A percentile compares a stretch with the other conserved stretches of the same genome.
phyloP scores from a whole-genome alignment of 2,113 vertebrate genomes.

The Zosterops japonicus region DNA sequence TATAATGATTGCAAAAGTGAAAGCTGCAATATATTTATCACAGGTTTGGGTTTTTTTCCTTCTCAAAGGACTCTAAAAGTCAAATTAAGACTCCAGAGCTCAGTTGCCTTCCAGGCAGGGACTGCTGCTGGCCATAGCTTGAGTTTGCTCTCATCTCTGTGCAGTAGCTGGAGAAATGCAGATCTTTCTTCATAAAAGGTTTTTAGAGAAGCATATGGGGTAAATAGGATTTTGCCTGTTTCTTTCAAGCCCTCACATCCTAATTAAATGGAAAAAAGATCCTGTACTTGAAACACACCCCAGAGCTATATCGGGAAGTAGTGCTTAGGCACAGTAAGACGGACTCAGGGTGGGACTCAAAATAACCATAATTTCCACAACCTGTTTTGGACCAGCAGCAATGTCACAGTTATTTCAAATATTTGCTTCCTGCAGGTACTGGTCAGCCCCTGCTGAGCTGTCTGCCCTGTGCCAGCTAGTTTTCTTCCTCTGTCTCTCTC shows the following conservation, averaged over 20 bases:
- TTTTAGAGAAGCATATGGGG: not conserved
- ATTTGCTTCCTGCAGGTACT: not conserved
- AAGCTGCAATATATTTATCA: not conserved
- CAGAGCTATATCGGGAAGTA: not conserved
- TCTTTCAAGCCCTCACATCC: not conserved
- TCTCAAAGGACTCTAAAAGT: not conserved
- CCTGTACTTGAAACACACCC: not conserved
- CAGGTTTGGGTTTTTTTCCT: not conserved
- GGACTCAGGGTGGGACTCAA: not conserved
- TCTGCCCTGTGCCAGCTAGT: not conserved
- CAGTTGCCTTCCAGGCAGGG: not conserved
- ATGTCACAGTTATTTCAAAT: not conserved
- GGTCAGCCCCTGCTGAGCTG: not conserved
- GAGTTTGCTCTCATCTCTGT: not conserved
- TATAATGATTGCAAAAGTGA: not conserved
- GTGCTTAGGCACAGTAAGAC: not conserved
- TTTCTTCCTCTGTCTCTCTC: not conserved
- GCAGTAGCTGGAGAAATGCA: not conserved
- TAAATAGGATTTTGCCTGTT: not conserved
- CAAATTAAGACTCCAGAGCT: not conserved
- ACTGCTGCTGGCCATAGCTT: fast-evolving
- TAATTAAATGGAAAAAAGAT: not conserved
- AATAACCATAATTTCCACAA: not conserved
- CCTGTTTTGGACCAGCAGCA: not conserved
- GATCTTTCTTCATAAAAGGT: not conserved